phyloP scores from a whole-genome alignment of 1,140 invertebrate genomes.

The Manduca sexta region DNA sequence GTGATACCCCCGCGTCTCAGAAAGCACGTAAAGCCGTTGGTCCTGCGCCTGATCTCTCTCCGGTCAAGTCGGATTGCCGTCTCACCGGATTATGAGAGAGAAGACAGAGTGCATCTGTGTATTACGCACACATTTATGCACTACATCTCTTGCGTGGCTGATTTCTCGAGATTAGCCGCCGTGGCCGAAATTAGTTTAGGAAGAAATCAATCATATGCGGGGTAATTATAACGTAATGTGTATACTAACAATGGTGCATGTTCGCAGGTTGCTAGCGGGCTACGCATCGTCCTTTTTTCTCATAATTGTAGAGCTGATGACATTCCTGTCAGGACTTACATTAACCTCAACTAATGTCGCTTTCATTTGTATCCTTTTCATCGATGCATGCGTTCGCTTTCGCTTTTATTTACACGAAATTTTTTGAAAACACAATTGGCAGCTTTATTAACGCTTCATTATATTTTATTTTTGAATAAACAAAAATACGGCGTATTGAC shows the following conservation, averaged over 20 bases:
- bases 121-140: too few relatives aligned
- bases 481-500: too few relatives aligned
- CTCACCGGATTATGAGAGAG: too few relatives aligned
- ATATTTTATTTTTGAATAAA: neutral
- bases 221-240: neutral
- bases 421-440: neutral
- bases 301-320: conserved; percentile 75
- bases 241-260: conserved; percentile 7
- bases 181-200: too few relatives aligned
- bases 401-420: neutral
- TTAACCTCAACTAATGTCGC: conserved; percentile 78
- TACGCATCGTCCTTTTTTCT: conserved; percentile 72
- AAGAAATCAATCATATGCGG: too few relatives aligned
- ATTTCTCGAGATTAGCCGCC: too few relatives aligned
- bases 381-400: neutral
- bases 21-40: too few relatives aligned
- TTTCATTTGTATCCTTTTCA: conserved; percentile 79
- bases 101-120: too few relatives aligned
- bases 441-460: neutral
- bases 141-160: too few relatives aligned
- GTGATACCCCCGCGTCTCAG: too few relatives aligned
- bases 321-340: conserved; percentile 78
- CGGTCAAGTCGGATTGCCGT: too few relatives aligned
- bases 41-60: too few relatives aligned
- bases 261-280: conserved; percentile 72